Percentiles rank a stretch among this genome's conserved stretches.
phyloP scores from a whole-genome alignment of 2,888 invertebrate genomes.

The Notodonta dromedarius region DNA sequence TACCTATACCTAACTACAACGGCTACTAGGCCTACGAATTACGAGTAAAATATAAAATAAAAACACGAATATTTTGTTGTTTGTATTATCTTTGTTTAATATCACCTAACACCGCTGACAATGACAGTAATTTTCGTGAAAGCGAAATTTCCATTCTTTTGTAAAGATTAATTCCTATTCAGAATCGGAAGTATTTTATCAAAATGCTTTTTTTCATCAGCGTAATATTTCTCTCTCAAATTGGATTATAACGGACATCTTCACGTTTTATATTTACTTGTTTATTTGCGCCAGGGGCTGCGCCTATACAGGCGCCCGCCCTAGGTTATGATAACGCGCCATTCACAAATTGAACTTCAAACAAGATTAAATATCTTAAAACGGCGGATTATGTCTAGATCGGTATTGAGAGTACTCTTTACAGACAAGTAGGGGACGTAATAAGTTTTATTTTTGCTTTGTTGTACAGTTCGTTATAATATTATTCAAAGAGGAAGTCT shows the following conservation, averaged over 20 bases:
- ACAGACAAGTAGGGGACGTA: conserved; percentile 39
- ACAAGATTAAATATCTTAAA: conserved; percentile 26
- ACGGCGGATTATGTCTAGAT: conserved; percentile 18
- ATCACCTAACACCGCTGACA: conserved; percentile 48
- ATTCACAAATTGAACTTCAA: conserved; percentile 12
- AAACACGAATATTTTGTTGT: conserved; percentile 11
- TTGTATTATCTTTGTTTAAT: conserved; percentile 33
- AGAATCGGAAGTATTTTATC: conserved; percentile 39
- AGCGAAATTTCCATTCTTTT: conserved; percentile 52
- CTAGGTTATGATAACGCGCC: conserved; percentile 12
- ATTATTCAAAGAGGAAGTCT: conserved; percentile 79
- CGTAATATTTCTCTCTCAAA: conserved; percentile 31
- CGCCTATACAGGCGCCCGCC: conserved; percentile 4
- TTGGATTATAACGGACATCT: conserved; percentile 36
- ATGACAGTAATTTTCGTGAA: conserved; percentile 58
- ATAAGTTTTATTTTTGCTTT: conserved; percentile 68
- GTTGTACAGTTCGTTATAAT: conserved; percentile 72
- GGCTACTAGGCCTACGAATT: background rate
- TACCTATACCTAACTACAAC: background rate
- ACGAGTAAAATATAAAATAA: background rate
- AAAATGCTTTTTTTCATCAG: conserved; percentile 37
- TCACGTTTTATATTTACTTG: conserved; percentile 33
- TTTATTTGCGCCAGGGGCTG: conserved; percentile 35
- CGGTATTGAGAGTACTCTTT: conserved; percentile 17
- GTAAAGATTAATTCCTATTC: conserved; percentile 53